phyloP scores from a whole-genome alignment of 2,888 invertebrate species.

The Blera fallax region DNA sequence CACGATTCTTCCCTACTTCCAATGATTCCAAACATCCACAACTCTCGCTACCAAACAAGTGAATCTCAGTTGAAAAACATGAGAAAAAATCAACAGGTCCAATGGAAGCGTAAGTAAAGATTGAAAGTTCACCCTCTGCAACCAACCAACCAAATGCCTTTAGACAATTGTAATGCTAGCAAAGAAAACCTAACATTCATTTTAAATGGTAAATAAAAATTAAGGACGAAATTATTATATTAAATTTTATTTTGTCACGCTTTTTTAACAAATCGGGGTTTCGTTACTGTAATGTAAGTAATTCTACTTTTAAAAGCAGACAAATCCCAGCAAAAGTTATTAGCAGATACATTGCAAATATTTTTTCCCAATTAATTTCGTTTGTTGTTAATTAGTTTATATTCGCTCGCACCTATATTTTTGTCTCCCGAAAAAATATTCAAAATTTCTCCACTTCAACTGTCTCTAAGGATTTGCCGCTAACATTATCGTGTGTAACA shows the following conservation, averaged over 20 bases:
- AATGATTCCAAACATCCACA: too few species aligned
- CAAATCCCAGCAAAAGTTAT: neutral
- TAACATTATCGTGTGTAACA: conserved; percentile 53
- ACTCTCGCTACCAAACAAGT: too few species aligned
- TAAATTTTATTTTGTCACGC: conserved; percentile 59
- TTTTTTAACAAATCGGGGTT: conserved; percentile 68
- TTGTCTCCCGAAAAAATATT: conserved; percentile 48
- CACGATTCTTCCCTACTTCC: too few species aligned
- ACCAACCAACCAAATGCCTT: too few species aligned
- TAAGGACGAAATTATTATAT: conserved; percentile 30
- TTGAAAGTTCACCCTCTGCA: too few species aligned
- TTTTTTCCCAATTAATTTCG: conserved; percentile 18
- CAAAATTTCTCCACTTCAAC: neutral
- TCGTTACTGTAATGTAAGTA: conserved; percentile 60
- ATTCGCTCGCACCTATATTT: conserved; percentile 73
- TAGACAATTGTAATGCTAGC: too few species aligned
- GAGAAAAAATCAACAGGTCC: too few species aligned
- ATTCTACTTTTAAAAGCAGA: neutral
- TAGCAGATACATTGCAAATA: conserved; percentile 28
- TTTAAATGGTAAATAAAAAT: too few species aligned
- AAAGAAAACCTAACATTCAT: too few species aligned
- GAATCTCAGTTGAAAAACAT: too few species aligned
- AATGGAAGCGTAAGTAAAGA: too few species aligned
- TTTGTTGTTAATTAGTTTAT: conserved; percentile 19
- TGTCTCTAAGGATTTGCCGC: neutral